These are phyloP conservation scores for Hoplostethus atlanticus DNA, from an alignment of 2,797 vertebrate genomes.

Conservation along the genomic window DNA sequence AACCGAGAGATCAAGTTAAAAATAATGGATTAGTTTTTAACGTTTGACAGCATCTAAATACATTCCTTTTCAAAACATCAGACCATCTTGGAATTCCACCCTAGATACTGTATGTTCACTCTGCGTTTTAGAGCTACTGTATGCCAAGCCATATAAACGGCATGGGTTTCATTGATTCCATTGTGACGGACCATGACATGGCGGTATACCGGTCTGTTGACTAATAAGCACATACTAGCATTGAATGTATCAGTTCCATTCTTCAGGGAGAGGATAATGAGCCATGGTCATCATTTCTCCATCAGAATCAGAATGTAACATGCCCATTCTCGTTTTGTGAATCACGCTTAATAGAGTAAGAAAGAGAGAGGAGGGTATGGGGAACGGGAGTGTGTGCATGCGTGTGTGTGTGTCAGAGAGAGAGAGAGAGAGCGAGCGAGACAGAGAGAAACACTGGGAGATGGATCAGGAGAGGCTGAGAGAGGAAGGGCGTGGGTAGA, in stretches of 20 bases:
- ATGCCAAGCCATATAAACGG: constrained; percentile 2
- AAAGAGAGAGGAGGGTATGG: not conserved
- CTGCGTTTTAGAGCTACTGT: constrained; percentile 30
- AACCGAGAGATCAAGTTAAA: constrained; percentile 20
- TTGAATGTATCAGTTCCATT: constrained; percentile 83
- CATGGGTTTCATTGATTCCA: constrained; percentile 47
- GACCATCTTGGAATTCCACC: constrained; percentile 30
- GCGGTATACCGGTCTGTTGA: constrained; percentile 26
- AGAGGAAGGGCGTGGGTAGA: constrained; percentile 23
- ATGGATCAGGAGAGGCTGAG: constrained; percentile 25
- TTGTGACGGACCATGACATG: constrained; percentile 16
- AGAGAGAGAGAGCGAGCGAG: not conserved
- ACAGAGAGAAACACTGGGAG: constrained; percentile 5
- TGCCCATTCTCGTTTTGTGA: constrained; percentile 32
- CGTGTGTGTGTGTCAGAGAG: constrained; percentile 35
- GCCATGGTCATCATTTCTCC: constrained; percentile 79
- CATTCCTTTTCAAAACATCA: constrained; percentile 43
- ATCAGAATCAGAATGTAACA: constrained; percentile 72
- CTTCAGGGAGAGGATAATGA: constrained; percentile 83
- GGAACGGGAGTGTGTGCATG: constrained; percentile 60
- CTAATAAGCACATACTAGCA: constrained; percentile 72
- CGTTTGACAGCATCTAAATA: constrained; percentile 23
- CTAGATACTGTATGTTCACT: constrained; percentile 11
- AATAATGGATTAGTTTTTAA: constrained; percentile 28
- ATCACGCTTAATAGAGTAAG: not conserved